A percentile compares a stretch with the other conserved stretches of the same genome.
These are phyloP conservation scores for Menidia beryllina DNA, from an alignment of 2,113 vertebrate genomes.

Conservation along the genomic window DNA sequence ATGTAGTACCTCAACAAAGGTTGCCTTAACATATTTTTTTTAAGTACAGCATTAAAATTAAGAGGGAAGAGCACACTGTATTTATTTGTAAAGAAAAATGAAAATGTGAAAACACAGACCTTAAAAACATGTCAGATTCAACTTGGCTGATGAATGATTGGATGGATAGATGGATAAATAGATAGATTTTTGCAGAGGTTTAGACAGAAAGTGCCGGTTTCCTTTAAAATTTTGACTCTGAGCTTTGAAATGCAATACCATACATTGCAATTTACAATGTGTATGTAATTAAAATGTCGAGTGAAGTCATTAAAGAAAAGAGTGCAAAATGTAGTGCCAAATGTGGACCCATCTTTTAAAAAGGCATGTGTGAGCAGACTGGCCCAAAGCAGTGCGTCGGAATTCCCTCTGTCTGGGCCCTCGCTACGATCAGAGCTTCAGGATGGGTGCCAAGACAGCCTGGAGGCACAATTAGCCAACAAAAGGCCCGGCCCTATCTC, in stretches of 20 bases:
- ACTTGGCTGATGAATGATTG: no score
- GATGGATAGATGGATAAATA: no score
- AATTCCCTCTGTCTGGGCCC: slow-evolving; percentile 62
- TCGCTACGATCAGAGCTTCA: slow-evolving; percentile 47
- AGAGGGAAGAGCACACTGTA: no score
- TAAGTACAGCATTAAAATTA: no score
- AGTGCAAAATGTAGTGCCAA: slow-evolving; percentile 36
- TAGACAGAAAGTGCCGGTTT: background rate
- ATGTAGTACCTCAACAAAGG: no score
- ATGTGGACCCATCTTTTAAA: slow-evolving; percentile 48
- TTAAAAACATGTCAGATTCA: no score
- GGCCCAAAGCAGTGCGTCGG: slow-evolving; percentile 34
- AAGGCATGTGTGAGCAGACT: slow-evolving; percentile 5
- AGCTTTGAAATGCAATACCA: slow-evolving; percentile 30
- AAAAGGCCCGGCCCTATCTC: slow-evolving; percentile 45
- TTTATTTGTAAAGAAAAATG: no score
- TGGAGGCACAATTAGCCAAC: slow-evolving; percentile 67
- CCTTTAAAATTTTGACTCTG: background rate
- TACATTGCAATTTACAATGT: slow-evolving; percentile 36
- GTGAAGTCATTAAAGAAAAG: slow-evolving; percentile 20
- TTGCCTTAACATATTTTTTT: no score
- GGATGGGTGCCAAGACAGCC: slow-evolving; percentile 55
- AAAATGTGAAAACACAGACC: no score
- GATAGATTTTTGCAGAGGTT: no score
- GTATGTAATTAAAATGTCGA: slow-evolving; percentile 25